Conservation (phyloP, 2,888 invertebrate species). For the Orchesella flavescens region DNA sequence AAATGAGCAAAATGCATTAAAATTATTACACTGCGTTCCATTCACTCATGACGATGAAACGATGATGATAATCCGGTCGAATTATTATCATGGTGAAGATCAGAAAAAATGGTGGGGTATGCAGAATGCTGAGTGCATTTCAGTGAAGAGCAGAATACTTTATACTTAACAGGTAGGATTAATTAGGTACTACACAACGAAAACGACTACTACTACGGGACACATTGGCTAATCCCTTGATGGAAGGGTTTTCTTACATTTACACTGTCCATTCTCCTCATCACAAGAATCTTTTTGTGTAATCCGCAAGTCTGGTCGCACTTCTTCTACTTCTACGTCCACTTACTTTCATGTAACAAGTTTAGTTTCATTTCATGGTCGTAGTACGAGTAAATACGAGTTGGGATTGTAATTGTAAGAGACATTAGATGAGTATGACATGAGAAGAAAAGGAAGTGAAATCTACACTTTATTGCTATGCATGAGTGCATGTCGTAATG, state of each 20-base stretch:
- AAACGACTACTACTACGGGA: constrained; percentile 17
- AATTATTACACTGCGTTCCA: constrained; percentile 48
- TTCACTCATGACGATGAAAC: too few species aligned
- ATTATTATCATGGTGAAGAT: constrained; percentile 27
- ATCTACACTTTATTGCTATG: neutral
- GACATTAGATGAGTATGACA: neutral
- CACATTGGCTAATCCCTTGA: constrained; percentile 42
- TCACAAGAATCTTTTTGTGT: neutral
- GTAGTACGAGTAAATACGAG: too few species aligned
- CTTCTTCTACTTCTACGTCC: constrained; percentile 37
- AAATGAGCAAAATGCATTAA: constrained; percentile 38
- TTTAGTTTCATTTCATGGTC: too few species aligned
- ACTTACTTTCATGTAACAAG: too few species aligned
- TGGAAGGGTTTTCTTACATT: constrained; percentile 28
- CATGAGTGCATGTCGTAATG: neutral
- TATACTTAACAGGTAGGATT: constrained; percentile 34
- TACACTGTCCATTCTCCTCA: neutral
- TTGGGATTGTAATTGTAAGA: too few species aligned
- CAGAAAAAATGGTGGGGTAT: constrained; percentile 18
- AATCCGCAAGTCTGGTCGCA: constrained; percentile 55
- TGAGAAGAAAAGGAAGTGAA: constrained; percentile 24
- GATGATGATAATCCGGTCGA: constrained; percentile 26
- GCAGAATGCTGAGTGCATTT: neutral
- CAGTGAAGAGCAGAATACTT: too few species aligned
- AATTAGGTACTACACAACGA: too few species aligned